These are phyloP conservation scores for Falco berigora DNA, from an alignment of 2,797 vertebrate genomes.

Conservation along the genomic window DNA sequence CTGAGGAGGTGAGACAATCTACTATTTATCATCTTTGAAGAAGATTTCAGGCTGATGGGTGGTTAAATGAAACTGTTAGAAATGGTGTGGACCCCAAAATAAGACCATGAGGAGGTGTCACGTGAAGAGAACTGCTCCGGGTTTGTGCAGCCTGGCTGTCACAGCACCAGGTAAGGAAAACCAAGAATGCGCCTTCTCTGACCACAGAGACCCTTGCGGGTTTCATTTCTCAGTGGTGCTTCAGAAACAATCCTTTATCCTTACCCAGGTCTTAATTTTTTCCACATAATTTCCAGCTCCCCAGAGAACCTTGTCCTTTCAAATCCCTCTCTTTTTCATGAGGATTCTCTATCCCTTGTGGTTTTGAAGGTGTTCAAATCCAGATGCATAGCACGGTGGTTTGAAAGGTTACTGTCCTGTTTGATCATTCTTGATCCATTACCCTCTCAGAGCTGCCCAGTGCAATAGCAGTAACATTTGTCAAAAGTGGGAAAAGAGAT, in stretches of 20 bases:
- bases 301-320: neutral
- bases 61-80: constrained; percentile 7
- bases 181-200: constrained; percentile 12
- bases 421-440: neutral
- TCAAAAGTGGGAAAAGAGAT: neutral
- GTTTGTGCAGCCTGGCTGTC: constrained; percentile 4
- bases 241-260: constrained; percentile 55
- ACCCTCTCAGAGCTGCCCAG: neutral
- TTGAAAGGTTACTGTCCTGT: constrained; percentile 30
- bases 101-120: neutral
- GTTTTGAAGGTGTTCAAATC: constrained; percentile 50
- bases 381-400: neutral
- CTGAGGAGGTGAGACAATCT: constrained; percentile 10
- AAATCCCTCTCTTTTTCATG: constrained; percentile 16
- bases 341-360: constrained; percentile 16
- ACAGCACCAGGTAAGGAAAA: constrained; percentile 24
- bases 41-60: constrained; percentile 36
- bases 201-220: constrained; percentile 15
- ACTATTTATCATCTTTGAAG: constrained; percentile 53
- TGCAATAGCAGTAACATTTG: neutral
- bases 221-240: constrained; percentile 49
- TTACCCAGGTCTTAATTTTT: constrained; percentile 33
- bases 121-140: constrained; percentile 8
- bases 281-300: constrained; percentile 29
- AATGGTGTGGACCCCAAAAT: constrained; percentile 3